Percentiles rank a stretch among this genome's conserved stretches.
Conservation (phyloP, 2,888 invertebrate species). For the Cerceris ruficornis region DNA sequence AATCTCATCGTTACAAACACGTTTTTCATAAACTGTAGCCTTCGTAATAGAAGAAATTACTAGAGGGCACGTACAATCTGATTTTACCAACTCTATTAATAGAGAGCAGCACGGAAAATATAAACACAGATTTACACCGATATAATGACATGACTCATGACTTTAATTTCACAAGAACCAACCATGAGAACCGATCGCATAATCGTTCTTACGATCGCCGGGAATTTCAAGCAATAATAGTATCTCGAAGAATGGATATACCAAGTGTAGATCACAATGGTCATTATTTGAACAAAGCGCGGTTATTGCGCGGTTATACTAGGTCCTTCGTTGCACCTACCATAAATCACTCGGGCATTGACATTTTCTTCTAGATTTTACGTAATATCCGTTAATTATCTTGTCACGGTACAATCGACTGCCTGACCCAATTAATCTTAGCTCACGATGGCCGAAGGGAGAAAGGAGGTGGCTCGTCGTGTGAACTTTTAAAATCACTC, state of each 20-base stretch:
- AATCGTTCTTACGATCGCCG: conserved; percentile 19
- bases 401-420: conserved; percentile 32
- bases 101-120: conserved; percentile 22
- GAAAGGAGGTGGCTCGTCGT: conserved; percentile 50
- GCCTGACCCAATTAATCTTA: conserved; percentile 62
- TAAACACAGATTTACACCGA: conserved; percentile 29
- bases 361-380: conserved; percentile 53
- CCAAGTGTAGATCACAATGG: neutral
- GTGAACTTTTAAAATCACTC: conserved; percentile 47
- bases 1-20: conserved; percentile 25
- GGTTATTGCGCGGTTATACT: neutral
- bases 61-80: conserved; percentile 20
- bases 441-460: conserved; percentile 17
- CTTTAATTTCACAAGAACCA: conserved; percentile 21
- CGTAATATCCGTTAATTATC: conserved; percentile 63
- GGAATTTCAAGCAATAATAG: conserved; percentile 23
- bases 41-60: neutral
- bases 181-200: conserved; percentile 6
- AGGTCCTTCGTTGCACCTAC: neutral
- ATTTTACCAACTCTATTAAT: conserved; percentile 9
- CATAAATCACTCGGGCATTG: conserved; percentile 41
- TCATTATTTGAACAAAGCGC: conserved; percentile 22
- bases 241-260: neutral
- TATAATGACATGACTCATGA: conserved; percentile 6
- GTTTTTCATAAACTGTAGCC: conserved; percentile 8